Conservation (phyloP, 2,797 vertebrate species). For the Sebastes oblongus region DNA sequence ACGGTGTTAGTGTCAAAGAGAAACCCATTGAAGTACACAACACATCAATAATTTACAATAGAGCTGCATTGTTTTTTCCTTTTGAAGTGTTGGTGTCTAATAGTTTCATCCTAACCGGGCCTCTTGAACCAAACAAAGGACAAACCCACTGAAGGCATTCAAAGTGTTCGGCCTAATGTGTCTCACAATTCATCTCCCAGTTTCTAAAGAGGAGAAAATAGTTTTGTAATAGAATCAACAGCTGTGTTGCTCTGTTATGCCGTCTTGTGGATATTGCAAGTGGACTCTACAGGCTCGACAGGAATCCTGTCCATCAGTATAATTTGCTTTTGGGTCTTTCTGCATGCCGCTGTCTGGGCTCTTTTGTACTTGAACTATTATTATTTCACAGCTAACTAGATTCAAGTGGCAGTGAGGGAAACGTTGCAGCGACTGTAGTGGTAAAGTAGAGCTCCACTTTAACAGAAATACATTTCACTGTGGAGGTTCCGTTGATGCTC, state of each 20-base stretch:
- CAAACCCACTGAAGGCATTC: conserved; percentile 12
- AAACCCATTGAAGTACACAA: conserved; percentile 56
- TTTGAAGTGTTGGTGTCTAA: conserved; percentile 39
- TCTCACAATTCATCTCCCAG: background rate
- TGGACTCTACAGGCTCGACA: conserved; percentile 19
- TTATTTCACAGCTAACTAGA: conserved; percentile 3
- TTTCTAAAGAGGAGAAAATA: background rate
- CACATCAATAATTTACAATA: conserved; percentile 67
- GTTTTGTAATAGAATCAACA: conserved; percentile 8
- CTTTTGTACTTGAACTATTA: conserved; percentile 13
- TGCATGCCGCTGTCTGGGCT: background rate
- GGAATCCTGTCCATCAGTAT: conserved; percentile 30
- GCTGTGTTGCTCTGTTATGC: conserved; percentile 23
- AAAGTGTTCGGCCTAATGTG: background rate
- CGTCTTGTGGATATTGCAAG: conserved; percentile 26
- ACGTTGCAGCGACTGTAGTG: background rate
- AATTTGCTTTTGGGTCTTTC: conserved; percentile 6
- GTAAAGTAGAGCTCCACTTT: background rate
- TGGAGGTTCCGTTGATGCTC: background rate
- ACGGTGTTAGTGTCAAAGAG: conserved; percentile 11
- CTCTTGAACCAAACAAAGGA: background rate
- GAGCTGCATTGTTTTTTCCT: conserved; percentile 32
- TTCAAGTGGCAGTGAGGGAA: background rate
- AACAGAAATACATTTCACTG: background rate
- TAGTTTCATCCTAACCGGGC: background rate